Evolutionary conservation across 2,113 vertebrate genomes (phyloP).

Genomic region (Erythrolamprus reginae): DNA sequence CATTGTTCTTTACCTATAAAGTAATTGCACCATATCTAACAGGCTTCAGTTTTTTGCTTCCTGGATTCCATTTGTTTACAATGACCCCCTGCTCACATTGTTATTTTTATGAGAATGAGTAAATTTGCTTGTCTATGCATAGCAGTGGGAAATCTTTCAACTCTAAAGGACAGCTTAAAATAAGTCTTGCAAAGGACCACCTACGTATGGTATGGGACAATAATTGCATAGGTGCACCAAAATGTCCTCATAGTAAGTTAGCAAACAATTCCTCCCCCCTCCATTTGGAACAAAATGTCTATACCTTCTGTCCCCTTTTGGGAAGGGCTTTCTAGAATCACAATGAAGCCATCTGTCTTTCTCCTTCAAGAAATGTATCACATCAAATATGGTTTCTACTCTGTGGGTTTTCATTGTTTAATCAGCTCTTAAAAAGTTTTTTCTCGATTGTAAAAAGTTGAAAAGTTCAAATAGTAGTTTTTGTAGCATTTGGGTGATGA

Average conservation of each 20-base stretch:
- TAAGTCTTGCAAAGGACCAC: conserved; percentile 60
- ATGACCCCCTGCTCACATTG: conserved; percentile 23
- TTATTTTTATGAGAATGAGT: conserved; percentile 43
- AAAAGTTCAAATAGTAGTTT: neutral
- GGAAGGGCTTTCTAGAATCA: conserved; percentile 47
- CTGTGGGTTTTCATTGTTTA: conserved; percentile 27
- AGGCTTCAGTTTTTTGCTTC: neutral
- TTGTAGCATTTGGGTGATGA: neutral
- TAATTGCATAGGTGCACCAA: conserved; percentile 57
- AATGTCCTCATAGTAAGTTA: conserved; percentile 65
- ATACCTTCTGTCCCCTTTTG: neutral
- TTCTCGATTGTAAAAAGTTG: conserved; percentile 31
- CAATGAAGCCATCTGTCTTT: conserved; percentile 55
- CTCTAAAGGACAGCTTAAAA: conserved; percentile 55
- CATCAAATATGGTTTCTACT: conserved; percentile 29
- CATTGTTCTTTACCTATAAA: conserved; percentile 37
- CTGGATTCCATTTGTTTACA: conserved; percentile 21
- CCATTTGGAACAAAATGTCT: conserved; percentile 53
- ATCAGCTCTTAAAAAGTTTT: conserved; percentile 39
- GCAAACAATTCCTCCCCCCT: conserved; percentile 66
- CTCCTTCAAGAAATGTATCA: conserved; percentile 48
- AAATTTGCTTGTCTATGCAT: conserved; percentile 38
- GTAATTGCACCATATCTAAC: conserved; percentile 40
- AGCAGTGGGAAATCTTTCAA: conserved; percentile 48
- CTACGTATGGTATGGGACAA: conserved; percentile 57